Conservation (phyloP, 2,113 vertebrate species). For the Lamprologus lemairii region DNA sequence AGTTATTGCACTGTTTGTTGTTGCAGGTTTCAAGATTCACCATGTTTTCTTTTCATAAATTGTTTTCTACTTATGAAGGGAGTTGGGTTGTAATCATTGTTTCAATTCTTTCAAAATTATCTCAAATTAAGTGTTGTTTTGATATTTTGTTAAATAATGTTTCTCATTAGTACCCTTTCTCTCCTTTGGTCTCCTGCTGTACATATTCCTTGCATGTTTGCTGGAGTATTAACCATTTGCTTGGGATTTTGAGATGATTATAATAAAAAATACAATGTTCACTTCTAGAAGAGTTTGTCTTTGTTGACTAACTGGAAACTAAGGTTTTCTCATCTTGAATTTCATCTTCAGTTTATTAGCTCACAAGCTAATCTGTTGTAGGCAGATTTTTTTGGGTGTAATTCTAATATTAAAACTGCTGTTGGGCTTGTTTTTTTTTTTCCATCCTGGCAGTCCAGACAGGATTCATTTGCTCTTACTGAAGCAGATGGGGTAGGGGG, state of each 20-base stretch:
- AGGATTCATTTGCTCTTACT: neutral
- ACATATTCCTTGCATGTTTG: neutral
- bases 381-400: fast-evolving
- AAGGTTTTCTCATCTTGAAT: neutral
- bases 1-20: neutral
- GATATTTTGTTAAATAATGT: neutral
- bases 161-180: neutral
- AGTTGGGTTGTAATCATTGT: neutral
- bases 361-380: neutral
- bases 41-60: neutral
- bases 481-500: neutral
- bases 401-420: neutral
- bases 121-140: neutral
- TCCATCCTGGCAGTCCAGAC: fast-evolving
- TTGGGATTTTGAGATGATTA: neutral
- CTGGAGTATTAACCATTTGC: neutral
- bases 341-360: neutral
- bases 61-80: neutral
- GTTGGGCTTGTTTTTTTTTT: neutral
- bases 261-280: neutral
- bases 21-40: neutral
- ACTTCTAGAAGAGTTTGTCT: neutral
- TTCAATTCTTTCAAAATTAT: neutral
- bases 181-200: neutral
- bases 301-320: neutral